Evolutionary conservation across 2,797 vertebrate genomes (phyloP), one percentile per base, ranked within the genome.

Genomic region (Emys orbicularis): DNA sequence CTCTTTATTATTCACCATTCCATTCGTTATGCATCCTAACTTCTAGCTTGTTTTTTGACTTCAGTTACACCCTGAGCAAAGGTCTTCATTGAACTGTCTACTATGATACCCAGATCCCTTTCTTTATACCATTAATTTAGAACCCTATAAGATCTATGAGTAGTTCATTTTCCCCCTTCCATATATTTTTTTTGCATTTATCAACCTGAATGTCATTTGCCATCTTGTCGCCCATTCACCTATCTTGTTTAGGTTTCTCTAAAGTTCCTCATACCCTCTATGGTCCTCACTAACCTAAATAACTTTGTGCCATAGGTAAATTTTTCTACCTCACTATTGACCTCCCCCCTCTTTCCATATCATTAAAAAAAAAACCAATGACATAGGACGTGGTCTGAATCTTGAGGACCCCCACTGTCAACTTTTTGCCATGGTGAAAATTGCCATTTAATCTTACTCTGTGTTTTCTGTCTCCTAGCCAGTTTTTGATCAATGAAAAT

Each of bases 121-220:
- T 8, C 47, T 87, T 37, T 12, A 41, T 37, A 59, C 15, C 52
- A 59, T 10, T 37, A 37, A 12, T 56, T 50, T 81, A 84, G 34
- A 90, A 81, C 50, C 41, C 76, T 23, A 31, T 0, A 1, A 76
- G 50, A 44, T 34, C 90, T 34, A 21, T 0, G 31, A 80, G 57
- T 25, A 37, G n/a, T 47, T 37, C 29, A 29, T 5, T 61, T 27
- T 13, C 12, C 34, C 13, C 54, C 25, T 47, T 29, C 84, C 3
- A 76, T 0, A 3, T 5, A 15, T 21, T 3, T 3, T 41, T 44
- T 86, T 57, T 1, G 1, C 3, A 12, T 52, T 37, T 34, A 74
- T 16, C 79, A 25, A 10, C 25, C 3, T 29, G 82, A 53, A 65
- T 6, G 23, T 56, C 54, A 21, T 44, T 68, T 5, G 25, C 74